A percentile compares a stretch with the other conserved stretches of the same genome.
Evolutionary conservation across 2,113 vertebrate genomes (phyloP).

Genomic region (Otolemur garnettii): DNA sequence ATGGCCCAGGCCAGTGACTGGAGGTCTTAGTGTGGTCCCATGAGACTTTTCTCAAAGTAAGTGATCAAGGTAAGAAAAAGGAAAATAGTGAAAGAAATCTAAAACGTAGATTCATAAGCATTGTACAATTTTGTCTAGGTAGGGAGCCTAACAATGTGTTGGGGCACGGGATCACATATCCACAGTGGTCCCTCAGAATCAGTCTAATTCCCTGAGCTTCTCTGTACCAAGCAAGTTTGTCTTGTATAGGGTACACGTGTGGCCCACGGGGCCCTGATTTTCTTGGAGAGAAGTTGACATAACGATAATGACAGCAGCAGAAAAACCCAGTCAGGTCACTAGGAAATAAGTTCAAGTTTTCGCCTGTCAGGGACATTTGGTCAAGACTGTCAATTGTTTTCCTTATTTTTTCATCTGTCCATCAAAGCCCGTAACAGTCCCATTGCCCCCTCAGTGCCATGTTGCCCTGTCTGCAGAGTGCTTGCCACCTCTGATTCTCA

Average conservation of each 20-base stretch:
- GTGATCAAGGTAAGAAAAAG: conserved; percentile 47
- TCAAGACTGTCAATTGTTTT: background rate
- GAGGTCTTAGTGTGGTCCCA: background rate
- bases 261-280: background rate
- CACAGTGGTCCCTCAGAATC: background rate
- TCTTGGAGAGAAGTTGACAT: background rate
- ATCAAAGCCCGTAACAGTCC: background rate
- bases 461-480: background rate
- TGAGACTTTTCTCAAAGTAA: conserved; percentile 30
- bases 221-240: background rate
- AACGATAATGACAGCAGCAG: background rate
- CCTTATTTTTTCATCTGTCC: conserved; percentile 40
- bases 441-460: fast-evolving
- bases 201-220: background rate
- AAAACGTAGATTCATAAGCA: conserved; percentile 31
- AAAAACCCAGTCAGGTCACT: background rate
- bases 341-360: background rate
- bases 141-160: background rate
- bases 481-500: background rate
- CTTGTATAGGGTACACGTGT: too few species aligned
- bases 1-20: background rate
- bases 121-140: background rate
- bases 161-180: background rate
- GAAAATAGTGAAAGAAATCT: conserved; percentile 53
- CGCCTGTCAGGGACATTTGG: background rate